These are phyloP conservation scores for Acromyrmex echinatior DNA, from an alignment of 1,140 invertebrate genomes.

Conservation along the genomic window DNA sequence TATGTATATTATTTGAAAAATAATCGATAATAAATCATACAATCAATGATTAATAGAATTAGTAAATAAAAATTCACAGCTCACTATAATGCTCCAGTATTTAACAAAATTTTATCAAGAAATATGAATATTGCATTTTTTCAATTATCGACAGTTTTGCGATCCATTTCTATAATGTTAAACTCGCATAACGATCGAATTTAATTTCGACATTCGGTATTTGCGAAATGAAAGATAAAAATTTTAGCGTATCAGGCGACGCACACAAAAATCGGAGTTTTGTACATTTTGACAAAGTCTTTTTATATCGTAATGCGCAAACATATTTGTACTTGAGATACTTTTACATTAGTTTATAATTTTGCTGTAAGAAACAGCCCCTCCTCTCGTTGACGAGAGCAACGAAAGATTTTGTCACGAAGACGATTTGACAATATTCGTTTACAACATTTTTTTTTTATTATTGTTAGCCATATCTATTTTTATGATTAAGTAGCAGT, in stretches of 20 bases:
- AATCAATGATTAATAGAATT: background rate
- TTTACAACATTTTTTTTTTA: slow-evolving; percentile 24
- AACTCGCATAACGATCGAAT: background rate
- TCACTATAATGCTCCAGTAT: background rate
- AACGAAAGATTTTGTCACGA: slow-evolving; percentile 34
- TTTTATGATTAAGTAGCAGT: slow-evolving; percentile 15
- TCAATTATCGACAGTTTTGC: background rate
- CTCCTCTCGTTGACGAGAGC: slow-evolving; percentile 2
- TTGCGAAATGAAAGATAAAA: background rate
- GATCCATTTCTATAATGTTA: background rate
- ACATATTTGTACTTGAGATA: background rate
- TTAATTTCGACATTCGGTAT: slow-evolving; percentile 3
- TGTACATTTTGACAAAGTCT: slow-evolving; percentile 61
- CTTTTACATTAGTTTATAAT: slow-evolving; percentile 32
- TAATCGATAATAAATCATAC: slow-evolving; percentile 16
- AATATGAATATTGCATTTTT: background rate
- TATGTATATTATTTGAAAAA: slow-evolving; percentile 43
- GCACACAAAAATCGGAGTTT: slow-evolving; percentile 68
- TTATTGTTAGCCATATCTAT: background rate
- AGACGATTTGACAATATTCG: slow-evolving; percentile 1
- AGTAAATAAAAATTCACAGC: background rate
- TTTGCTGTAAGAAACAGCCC: background rate
- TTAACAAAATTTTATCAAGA: slow-evolving; percentile 1
- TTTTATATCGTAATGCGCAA: slow-evolving; percentile 53
- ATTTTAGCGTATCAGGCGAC: slow-evolving; percentile 34